Evolutionary conservation across 2,888 invertebrate species (phyloP), one percentile per base, ranked within the genome.

Genomic region (Andrena marginata): DNA sequence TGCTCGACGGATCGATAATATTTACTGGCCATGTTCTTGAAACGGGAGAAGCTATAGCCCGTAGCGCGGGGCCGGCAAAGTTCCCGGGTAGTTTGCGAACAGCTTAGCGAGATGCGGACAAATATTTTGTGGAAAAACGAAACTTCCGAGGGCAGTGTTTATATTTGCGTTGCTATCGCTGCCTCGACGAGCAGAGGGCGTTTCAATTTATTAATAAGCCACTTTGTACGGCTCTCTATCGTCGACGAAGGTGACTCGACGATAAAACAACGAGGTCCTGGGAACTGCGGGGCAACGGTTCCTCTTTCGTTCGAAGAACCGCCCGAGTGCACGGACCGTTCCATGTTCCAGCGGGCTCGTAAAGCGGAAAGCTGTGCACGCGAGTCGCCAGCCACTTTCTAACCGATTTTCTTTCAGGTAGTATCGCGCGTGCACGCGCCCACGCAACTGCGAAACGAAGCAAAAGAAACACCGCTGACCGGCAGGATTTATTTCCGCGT

Each of bases 351-450:
- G 1, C 33, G 7, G 26, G 42, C 42, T 20, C 33, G 56, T n/a
- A 63, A 80, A 35, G 33, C 62, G n/a, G 64, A 63, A 35, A 79
- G 23, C 48, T 56, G 16, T 59, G 49, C 31, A 26, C 65, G 33
- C 51, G 77, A 79, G 60, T 62, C 71, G 76, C 56, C 29, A 62
- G 60, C 62, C 67, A 79, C 77, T 88, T 84, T 86, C 84, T 78
- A 88, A 75, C 48, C 73, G 73, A 49, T 77, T 80, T 76, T 75
- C 68, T 84, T 48, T 20, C 59, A 23, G n/a, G 16, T 65, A 20
- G 42, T 42, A 70, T 64, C 76, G 56, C 62, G 70, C 49, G 42
- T 70, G 51, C 54, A 71, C 80, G 69, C 69, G 69, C 69, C 60
- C 33, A 51, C 78, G 62, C 63, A 67, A 71, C 69, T 60, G 54